Base-by-base conservation (phyloP, 2,888 invertebrate species). In the Lasioglossum villosulum region DNA sequence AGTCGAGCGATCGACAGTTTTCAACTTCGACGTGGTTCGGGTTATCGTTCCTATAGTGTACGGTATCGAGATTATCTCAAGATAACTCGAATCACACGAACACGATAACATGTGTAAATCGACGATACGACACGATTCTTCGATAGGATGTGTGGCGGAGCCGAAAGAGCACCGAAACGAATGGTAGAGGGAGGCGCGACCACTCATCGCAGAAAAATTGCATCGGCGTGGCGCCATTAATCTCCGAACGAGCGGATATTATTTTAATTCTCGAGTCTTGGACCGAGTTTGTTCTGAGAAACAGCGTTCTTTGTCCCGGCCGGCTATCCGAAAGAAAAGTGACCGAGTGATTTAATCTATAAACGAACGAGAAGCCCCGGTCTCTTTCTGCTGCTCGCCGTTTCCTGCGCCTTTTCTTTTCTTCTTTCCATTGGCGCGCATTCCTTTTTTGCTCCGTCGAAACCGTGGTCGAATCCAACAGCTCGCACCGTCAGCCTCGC, bases 181-280 rank as follows among this genome's bases (percentile, higher is more conserved):
- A 42, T 39, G 70, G 45, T 12, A 16, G 19, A n/a, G 48, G n/a
- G 48, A 56, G 59, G 14, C 66, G 73, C 63, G 81, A 78, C 79
- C 78, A 75, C 81, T 78, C 87, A 82, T 89, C 85, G 88, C 84
- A 90, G 89, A 93, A 90, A 93, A 93, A 92, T 93, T 91, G 91
- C 90, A 93, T 91, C 91, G 91, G 86, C 91, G 77, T 88, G 92
- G 90, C 90, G 92, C 92, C 93, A 93, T 94, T 94, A 93, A 94
- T 94, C 93, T 93, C 90, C 89, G 92, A 92, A 93, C 92, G 91
- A 91, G 88, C 92, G 92, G 93, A 94, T 94, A 94, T 94, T 94
- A 94, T 93, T 94, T 93, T 94, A 93, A 93, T 94, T 93, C 92
- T 92, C 89, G 82, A 91, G 89, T 87, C 92, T 91, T 88, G 89